Conservation (phyloP, 2,113 vertebrate species). For the Cyprinodon brontotheroides region DNA sequence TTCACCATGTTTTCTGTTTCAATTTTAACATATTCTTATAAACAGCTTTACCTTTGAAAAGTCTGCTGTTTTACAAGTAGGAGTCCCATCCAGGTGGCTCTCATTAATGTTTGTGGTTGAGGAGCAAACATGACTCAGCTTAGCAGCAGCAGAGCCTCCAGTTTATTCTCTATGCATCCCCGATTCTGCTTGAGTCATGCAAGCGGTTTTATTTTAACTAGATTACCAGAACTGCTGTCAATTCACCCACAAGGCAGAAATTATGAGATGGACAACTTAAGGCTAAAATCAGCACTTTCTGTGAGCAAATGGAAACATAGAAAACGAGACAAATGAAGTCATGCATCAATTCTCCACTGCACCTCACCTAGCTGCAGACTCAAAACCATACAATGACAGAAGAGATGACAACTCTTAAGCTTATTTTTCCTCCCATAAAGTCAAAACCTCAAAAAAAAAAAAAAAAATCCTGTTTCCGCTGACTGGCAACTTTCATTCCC, state of each 20-base stretch:
- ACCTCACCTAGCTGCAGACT: conserved; percentile 51
- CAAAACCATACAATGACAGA: conserved; percentile 34
- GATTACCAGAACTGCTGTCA: conserved; percentile 56
- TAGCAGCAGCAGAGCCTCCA: conserved; percentile 39
- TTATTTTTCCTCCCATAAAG: conserved; percentile 66
- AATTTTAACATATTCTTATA: neutral
- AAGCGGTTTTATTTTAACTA: conserved; percentile 56
- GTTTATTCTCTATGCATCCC: conserved; percentile 47
- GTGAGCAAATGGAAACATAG: conserved; percentile 25
- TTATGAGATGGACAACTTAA: conserved; percentile 28
- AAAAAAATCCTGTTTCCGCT: conserved; percentile 65
- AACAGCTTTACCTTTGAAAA: neutral
- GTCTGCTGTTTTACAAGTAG: conserved; percentile 7
- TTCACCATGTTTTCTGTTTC: neutral
- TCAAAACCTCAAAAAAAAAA: conserved; percentile 57
- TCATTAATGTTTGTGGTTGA: conserved; percentile 44
- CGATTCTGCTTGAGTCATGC: conserved; percentile 65
- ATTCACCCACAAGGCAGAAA: conserved; percentile 47
- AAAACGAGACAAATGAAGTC: conserved; percentile 29
- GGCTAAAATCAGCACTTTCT: conserved; percentile 5
- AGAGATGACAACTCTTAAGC: conserved; percentile 50
- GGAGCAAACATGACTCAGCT: conserved; percentile 57
- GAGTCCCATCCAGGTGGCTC: conserved; percentile 46
- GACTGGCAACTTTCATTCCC: conserved; percentile 68
- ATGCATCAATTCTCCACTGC: conserved; percentile 40